A percentile compares a stretch with the other conserved stretches of the same genome.
phyloP scores from a whole-genome alignment of 92 coral and sea anemone species.

The Actinostola sp. region DNA sequence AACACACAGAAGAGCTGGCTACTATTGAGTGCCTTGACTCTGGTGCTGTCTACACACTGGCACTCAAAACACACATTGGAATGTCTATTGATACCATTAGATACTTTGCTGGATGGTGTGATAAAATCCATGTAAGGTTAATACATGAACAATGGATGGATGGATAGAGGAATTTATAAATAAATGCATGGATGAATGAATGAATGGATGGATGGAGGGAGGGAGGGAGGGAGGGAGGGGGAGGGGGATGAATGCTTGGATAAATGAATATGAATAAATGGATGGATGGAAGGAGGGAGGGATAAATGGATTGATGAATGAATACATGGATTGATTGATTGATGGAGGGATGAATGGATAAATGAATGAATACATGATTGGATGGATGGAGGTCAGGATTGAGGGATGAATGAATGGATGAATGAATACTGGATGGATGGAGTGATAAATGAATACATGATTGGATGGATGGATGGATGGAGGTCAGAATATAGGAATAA shows the following conservation, averaged over 20 bases:
- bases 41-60: slow-evolving; percentile 97
- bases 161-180: neutral
- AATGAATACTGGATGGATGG: neutral
- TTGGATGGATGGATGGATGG: too few relatives aligned
- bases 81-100: slow-evolving; percentile 96
- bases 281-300: neutral
- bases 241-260: neutral
- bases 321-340: too few relatives aligned
- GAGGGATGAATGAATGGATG: neutral
- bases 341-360: too few relatives aligned
- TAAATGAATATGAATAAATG: neutral
- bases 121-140: slow-evolving; percentile 89
- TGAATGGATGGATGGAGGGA: too few relatives aligned
- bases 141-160: neutral
- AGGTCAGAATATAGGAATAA: too few relatives aligned
- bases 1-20: slow-evolving; percentile 90
- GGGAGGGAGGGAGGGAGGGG: neutral
- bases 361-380: too few relatives aligned
- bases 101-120: slow-evolving; percentile 99
- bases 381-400: too few relatives aligned
- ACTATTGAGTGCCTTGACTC: slow-evolving; percentile 95
- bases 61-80: slow-evolving; percentile 96
- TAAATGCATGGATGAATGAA: neutral
- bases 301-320: neutral
- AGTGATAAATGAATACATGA: too few relatives aligned